phyloP scores from a whole-genome alignment of 2,888 invertebrate genomes.

The Pogonocherus hispidulus region DNA sequence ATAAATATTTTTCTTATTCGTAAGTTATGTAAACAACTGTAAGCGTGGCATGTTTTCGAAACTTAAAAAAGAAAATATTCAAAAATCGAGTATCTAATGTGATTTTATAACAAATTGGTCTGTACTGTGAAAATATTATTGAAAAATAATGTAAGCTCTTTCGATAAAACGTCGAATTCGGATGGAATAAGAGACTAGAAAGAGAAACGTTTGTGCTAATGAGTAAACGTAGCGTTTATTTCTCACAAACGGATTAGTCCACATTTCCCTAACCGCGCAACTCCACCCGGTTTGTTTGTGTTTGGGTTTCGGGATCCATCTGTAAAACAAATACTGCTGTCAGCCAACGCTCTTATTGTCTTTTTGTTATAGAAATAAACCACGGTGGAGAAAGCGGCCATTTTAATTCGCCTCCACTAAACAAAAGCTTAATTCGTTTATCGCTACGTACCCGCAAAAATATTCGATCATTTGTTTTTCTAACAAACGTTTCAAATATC shows the following conservation, averaged over 20 bases:
- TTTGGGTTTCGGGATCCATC: conserved; percentile 73
- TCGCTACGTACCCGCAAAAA: conserved; percentile 58
- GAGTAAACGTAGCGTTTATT: conserved; percentile 64
- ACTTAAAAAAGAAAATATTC: conserved; percentile 31
- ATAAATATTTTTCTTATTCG: not conserved
- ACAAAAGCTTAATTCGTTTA: conserved; percentile 68
- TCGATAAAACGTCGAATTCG: conserved; percentile 45
- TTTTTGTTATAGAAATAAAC: conserved; percentile 70
- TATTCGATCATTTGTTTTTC: conserved; percentile 58
- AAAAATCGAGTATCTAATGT: conserved; percentile 42
- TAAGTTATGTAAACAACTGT: conserved; percentile 29
- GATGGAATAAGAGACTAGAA: conserved; percentile 47
- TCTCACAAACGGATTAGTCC: conserved; percentile 68
- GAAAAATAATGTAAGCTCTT: conserved; percentile 45
- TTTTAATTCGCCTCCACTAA: conserved; percentile 66
- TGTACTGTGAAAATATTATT: conserved; percentile 48
- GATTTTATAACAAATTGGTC: conserved; percentile 51
- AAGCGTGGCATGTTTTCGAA: conserved; percentile 25
- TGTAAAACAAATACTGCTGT: conserved; percentile 72
- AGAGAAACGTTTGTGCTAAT: conserved; percentile 53
- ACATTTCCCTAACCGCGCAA: conserved; percentile 66
- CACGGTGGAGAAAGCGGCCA: conserved; percentile 66
- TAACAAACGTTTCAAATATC: conserved; percentile 29
- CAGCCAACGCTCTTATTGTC: conserved; percentile 69
- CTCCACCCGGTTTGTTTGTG: conserved; percentile 69